Base-by-base conservation (phyloP, 2,797 vertebrate species). In the Diplodus puntazzo region DNA sequence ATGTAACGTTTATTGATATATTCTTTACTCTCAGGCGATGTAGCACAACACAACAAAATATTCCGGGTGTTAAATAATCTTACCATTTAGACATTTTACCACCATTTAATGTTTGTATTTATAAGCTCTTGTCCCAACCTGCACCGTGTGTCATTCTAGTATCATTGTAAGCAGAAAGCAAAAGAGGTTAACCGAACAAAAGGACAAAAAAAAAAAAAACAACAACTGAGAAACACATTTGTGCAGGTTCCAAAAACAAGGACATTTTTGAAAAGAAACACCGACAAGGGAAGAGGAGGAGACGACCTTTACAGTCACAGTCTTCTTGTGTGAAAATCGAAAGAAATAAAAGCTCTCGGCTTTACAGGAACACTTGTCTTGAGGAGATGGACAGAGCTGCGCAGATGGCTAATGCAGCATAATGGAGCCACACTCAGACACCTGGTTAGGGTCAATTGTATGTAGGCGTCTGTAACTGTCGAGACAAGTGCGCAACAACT, bases 391-490 rank as follows among this genome's bases (percentile, higher is more conserved):
- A 39, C 49, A 13, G 34, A 69, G 55, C 48, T 13, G 39, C 52
- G 42, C 49, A 63, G 55, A 23, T 45, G 46, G 64, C 49, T 43
- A 14, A 69, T 20, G 2, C 39, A 3, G 39, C 2, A 53, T 20
- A 77, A 59, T 39, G 50, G 39, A 48, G 23, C 65, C 65, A 45
- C 73, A 52, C 34, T 65, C 43, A 78, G 65, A 70, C 57, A 69
- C 53, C 34, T 77, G 14, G 79, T 81, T 60, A 85, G n/a, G 12
- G 25, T 71, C 54, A 62, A 66, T 81, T 82, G 55, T 3, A 18
- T 49, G 62, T 25, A 74, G 74, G 76, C 80, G 72, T 65, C 49
- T 64, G 25, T 62, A 76, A 86, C 79, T 73, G 58, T 30, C 25
- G 45, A 65, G 49, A 75, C 5, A 6, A 55, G 17, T 55, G 17